phyloP scores from a whole-genome alignment of 2,888 invertebrate genomes.

The Caprella mutica region DNA sequence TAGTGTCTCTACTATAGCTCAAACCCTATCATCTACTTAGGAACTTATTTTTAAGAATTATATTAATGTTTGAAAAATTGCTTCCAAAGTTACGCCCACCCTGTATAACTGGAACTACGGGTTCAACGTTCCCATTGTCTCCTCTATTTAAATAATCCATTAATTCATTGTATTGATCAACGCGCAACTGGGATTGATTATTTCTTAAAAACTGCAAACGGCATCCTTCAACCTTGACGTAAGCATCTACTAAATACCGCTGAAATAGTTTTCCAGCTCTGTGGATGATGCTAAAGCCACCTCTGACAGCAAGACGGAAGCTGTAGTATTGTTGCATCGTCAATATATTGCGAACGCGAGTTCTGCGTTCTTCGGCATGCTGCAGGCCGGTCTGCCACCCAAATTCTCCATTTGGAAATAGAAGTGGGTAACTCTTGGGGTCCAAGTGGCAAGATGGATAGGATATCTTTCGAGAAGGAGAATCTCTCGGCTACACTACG shows the following conservation, averaged over 20 bases:
- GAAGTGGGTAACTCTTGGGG: conserved; percentile 1
- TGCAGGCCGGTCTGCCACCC: not conserved
- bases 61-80: no score
- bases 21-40: no score
- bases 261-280: not conserved
- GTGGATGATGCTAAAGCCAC: not conserved
- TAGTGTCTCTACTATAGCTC: no score
- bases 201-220: conserved; percentile 1
- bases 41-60: no score
- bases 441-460: not conserved
- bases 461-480: not conserved
- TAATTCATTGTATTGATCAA: not conserved
- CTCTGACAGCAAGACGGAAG: not conserved
- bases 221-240: conserved; percentile 2
- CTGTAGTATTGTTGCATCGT: conserved; percentile 2
- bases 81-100: no score
- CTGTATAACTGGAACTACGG: not conserved
- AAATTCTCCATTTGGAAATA: conserved; percentile 1
- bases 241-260: conserved; percentile 5
- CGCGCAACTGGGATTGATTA: conserved; percentile 1
- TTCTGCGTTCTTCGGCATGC: not conserved
- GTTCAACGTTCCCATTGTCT: not conserved
- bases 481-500: not conserved
- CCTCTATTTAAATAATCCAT: conserved; percentile 6
- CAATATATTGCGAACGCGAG: conserved; percentile 3